Evolutionary conservation across 2,888 invertebrate genomes (phyloP), one percentile per base, ranked within the genome.

Genomic region (Atethmia centrago): DNA sequence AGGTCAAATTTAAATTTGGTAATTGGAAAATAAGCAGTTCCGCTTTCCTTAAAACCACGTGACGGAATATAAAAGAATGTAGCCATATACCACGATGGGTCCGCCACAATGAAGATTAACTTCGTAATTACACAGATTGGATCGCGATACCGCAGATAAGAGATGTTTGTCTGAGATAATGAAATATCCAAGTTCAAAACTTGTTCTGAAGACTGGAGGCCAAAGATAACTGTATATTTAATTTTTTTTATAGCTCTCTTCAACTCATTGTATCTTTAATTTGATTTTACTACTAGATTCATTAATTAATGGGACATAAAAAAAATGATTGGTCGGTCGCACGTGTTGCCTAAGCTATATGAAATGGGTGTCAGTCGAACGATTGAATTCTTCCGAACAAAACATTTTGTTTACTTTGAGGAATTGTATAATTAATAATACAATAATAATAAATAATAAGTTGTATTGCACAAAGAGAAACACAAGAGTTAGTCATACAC

Each of bases 161-260:
- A 83, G 80, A 75, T 86, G 64, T 85, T 83, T 83, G 65, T 55
- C 71, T 45, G 61, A 77, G 83, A 86, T 81, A 78, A 74, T n/a
- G 58, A 67, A 71, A 70, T 71, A 56, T 70, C 58, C 56, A 77
- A 76, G 74, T 80, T 68, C 53, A 63, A 77, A 85, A 85, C 85
- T 75, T 66, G 79, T 79, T 79, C 58, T 71, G 12, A 77, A 68
- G 25, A 74, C 64, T 68, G 61, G 59, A 80, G 78, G 84, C 71
- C n/a, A 69, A 31, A 74, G 53, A 69, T 78, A 82, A 72, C 77
- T 71, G 80, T 79, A 67, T 10, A 45, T n/a, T n/a, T 53, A 19
- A 51, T 53, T 77, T 85, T 77, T 85, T 83, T 81, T 84, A 86
- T 71, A 61, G 58, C 47, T 61, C 58, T 49, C 45, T 68, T 67